Evolutionary conservation across 2,888 invertebrate genomes (phyloP), one percentile per base, ranked within the genome.

Genomic region (Polia nebulosa): DNA sequence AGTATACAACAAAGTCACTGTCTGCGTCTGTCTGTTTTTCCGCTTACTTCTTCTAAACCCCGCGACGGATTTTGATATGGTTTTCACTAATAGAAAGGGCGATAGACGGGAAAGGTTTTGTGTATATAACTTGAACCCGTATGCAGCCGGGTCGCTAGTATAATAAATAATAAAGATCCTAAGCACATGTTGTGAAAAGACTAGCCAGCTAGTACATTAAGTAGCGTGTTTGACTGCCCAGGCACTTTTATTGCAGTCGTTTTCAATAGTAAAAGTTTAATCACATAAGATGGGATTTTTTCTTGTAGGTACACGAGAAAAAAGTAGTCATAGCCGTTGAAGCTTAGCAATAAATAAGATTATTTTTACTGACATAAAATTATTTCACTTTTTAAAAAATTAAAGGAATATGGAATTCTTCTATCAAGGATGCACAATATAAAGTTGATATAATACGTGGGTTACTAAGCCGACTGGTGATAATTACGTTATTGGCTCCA

Each of bases 401-500:
- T 34, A 34, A 27, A 49, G 47, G 36, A 44, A 17, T 29, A 36
- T 36, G 29, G 29, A 39, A 56, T 22, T n/a, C 3, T 55, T 15
- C 3, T 47, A 15, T 32, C 15, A 17, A 57, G 25, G 39, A 58
- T 74, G 29, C 47, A 59, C 20, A 47, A 4, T 47, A 51, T 58
- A 51, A 56, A 59, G 32, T 44, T 47, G 15, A 51, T 67, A 67
- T 61, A 68, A 41, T 57, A 57, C 39, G 36, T 53, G 57, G 61
- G 58, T 39, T 44, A 53, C 58, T 76, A 70, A 70, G 65, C 71
- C 60, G 51, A 62, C 58, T 25, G n/a, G 76, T 49, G 72, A 80
- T 80, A 78, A 78, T 80, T 80, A 80, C 51, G 61, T 79, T 80
- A 78, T 80, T 78, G 78, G 80, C 80, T 52, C 45, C 29, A 36